Evolutionary conservation across 2,888 invertebrate species (phyloP), one percentile per base, ranked within the genome.

Genomic region (Spisula solida): DNA sequence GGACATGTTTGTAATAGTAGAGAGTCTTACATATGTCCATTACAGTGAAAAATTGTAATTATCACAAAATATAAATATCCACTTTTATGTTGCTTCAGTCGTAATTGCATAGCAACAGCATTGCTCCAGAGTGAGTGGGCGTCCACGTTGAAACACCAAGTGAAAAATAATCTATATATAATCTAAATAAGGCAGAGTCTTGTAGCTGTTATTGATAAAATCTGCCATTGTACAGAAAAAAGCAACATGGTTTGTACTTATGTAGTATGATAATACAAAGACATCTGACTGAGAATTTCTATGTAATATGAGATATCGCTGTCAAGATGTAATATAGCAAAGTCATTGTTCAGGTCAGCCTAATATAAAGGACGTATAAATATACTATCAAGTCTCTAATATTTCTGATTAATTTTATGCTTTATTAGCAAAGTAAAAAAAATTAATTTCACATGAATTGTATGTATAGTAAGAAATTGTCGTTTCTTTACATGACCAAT

Each of bases 91-190:
- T 66, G 12, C 60, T 25, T 25, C 25, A 25, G 8, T n/a, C n/a
- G 25, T 66, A n/a, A 41, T 66, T 66, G 60, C 60, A 66, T 66
- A 66, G 60, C 60, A 66, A 66, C 60, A 25, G 25, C 25, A 66
- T 25, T 66, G n/a, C 25, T 66, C 25, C n/a, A n/a, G 10, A 25
- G 4, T 10, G 60, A 25, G 60, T 66, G 25, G 60, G 60, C 60
- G 60, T 25, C 12, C n/a, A 6, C 1, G 60, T 10, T 66, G n/a
- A 25, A 0, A 8, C 1, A 25, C 10, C n/a, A n/a, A 66, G 60
- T 66, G n/a, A 2, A 25, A 25, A 0, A 66, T n/a, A 25, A 66
- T 66, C n/a, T 66, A 25, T 66, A 66, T 66, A 66, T 25, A 66
- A 66, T 66, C 25, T 66, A n/a, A 25, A 66, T 25, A 25, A 66